Base-by-base conservation (phyloP, 1,140 invertebrate genomes). In the Aphis craccivora region DNA sequence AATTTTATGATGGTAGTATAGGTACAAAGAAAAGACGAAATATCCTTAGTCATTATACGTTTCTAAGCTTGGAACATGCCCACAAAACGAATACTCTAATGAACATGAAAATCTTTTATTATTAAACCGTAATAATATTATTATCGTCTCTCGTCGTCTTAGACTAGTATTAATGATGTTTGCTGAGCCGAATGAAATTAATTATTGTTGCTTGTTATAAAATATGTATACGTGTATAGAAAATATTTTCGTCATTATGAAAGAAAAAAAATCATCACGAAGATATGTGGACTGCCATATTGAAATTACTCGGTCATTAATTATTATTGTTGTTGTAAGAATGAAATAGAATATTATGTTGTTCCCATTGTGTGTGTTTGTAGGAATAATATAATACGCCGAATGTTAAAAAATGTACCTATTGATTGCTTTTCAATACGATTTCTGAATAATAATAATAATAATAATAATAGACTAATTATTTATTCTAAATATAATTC, bases 61-160 rank as follows among this genome's bases (percentile, higher is more conserved):
- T 89, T 35, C 20, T 48, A 20, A n/a, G 45, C 9, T 53, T 8
- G 88, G 35, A 53, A 90, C 88, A 30, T 90, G 88, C 88, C 88
- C 89, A 67, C 89, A 90, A 90, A 83, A 91, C 8, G 81, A 81
- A 93, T 93, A 93, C 91, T 93, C 81, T 93, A 93, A 93, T 55
- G 91, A 93, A 84, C 91, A 93, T 43, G 67, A 92, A 92, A 81
- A 93, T 86, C 91, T 93, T 93, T 93, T 93, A 93, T 93, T 93
- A 93, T 93, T 86, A 55, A 93, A 93, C n/a, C 91, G 51, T 86
- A 93, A 84, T 93, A 76, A 76, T 76, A 76, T 76, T 76, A 93
- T 55, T 93, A 86, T 93, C 43, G 43, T 81, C 30, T 81, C 25
- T 76, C 76, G 48, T 53, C 67, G 91, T 83, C 60, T 6, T 91